Percentiles rank a stretch among this genome's conserved stretches.
Evolutionary conservation across 2,888 invertebrate genomes (phyloP).

Genomic region (Lagria hirta): DNA sequence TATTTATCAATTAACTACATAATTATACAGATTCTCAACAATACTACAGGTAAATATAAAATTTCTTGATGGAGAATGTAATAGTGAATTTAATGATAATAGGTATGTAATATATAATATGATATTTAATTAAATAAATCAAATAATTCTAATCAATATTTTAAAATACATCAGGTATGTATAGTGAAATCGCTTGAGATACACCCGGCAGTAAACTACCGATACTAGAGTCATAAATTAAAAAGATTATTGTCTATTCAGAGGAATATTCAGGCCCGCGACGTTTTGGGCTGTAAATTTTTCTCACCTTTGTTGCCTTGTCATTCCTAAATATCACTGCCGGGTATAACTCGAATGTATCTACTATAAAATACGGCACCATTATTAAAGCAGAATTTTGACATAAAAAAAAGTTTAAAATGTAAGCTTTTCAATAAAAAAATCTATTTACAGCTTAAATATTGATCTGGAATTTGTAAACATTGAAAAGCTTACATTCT

Average conservation of each 20-base stretch:
- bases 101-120: constrained; percentile 8
- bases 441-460: constrained; percentile 11
- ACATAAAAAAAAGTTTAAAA: too few species aligned
- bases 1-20: constrained; percentile 24
- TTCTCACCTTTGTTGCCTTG: too few species aligned
- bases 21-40: constrained; percentile 26
- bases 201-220: too few species aligned
- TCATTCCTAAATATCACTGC: too few species aligned
- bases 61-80: constrained; percentile 14
- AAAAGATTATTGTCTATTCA: too few species aligned
- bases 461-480: background rate
- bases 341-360: too few species aligned
- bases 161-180: constrained; percentile 27
- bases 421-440: constrained; percentile 11
- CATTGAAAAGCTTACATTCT: constrained; percentile 1
- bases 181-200: too few species aligned
- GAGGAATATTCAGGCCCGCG: too few species aligned
- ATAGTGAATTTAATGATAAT: constrained; percentile 12
- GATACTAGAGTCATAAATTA: too few species aligned
- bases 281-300: too few species aligned
- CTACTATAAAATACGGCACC: constrained; percentile 21
- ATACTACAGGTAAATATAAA: constrained; percentile 18
- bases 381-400: constrained; percentile 14
- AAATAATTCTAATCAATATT: constrained; percentile 13
- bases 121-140: constrained; percentile 13